Conservation (phyloP, 2,888 invertebrate species). For the Ptychoptera contaminata region DNA sequence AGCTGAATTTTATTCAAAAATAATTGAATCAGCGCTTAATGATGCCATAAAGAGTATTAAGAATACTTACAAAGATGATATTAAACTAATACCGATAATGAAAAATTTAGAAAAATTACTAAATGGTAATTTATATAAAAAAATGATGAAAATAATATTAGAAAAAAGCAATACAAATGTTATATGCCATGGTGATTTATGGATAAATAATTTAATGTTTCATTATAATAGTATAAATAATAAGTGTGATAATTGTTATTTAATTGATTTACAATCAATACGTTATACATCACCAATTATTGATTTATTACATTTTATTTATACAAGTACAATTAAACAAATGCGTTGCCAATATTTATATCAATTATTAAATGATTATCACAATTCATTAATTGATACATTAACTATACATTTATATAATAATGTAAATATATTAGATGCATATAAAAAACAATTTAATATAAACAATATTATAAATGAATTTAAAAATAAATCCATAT, state of each 20-base stretch:
- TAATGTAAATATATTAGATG: background rate
- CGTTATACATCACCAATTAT: conserved; percentile 25
- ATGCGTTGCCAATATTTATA: conserved; percentile 20
- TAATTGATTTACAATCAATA: conserved; percentile 28
- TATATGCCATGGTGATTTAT: conserved; percentile 27
- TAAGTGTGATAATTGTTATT: conserved; percentile 17
- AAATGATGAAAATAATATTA: conserved; percentile 12
- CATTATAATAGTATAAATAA: conserved; percentile 8
- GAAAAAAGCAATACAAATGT: conserved; percentile 18
- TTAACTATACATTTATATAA: conserved; percentile 11
- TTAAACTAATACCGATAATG: conserved; percentile 20
- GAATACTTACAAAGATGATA: conserved; percentile 19
- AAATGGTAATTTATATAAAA: conserved; percentile 17
- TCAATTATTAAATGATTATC: conserved; percentile 21
- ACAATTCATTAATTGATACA: conserved; percentile 15
- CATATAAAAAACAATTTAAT: conserved; percentile 10
- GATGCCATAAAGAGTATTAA: conserved; percentile 22
- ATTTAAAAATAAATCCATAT: conserved; percentile 21
- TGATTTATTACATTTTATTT: conserved; percentile 27
- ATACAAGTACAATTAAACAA: conserved; percentile 25
- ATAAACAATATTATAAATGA: conserved; percentile 21
- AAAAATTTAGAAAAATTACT: conserved; percentile 18
- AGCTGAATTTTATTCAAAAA: conserved; percentile 20
- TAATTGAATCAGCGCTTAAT: conserved; percentile 21
- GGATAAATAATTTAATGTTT: conserved; percentile 30